Conservation (phyloP, 2,888 invertebrate species). For the Bembecia ichneumoniformis region DNA sequence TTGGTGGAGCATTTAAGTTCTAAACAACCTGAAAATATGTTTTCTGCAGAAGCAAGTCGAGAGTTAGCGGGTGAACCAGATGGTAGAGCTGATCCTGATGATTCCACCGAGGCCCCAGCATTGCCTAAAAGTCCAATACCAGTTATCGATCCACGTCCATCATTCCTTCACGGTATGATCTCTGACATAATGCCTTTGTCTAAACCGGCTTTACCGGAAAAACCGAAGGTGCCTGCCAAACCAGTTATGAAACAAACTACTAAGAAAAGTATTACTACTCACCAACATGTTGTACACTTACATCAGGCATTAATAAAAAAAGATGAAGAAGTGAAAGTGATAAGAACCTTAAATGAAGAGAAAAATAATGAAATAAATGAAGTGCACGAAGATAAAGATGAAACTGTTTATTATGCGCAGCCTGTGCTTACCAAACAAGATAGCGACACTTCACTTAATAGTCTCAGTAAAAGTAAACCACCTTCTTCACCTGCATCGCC, state of each 20-base stretch:
- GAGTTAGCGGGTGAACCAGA: constrained; percentile 89
- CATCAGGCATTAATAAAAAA: constrained; percentile 55
- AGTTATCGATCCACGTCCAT: constrained; percentile 71
- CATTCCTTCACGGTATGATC: constrained; percentile 80
- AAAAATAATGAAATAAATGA: constrained; percentile 53
- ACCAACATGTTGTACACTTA: constrained; percentile 67
- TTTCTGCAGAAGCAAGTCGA: constrained; percentile 76
- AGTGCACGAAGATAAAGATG: constrained; percentile 48
- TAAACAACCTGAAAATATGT: constrained; percentile 51
- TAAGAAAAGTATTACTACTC: constrained; percentile 46
- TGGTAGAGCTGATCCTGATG: constrained; percentile 88
- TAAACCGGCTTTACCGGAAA: constrained; percentile 79
- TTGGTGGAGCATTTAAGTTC: constrained; percentile 61
- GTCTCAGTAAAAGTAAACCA: constrained; percentile 80
- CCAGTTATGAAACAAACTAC: constrained; percentile 69
- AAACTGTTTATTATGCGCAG: constrained; percentile 58
- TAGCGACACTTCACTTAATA: constrained; percentile 67
- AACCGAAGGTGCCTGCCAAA: constrained; percentile 75
- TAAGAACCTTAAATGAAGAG: constrained; percentile 37
- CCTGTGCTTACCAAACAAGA: constrained; percentile 71
- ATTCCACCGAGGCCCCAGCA: constrained; percentile 76
- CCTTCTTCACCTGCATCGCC: constrained; percentile 79
- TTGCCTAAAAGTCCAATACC: constrained; percentile 80
- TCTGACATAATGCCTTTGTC: constrained; percentile 54
- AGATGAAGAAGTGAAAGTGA: constrained; percentile 36